Conservation (phyloP, 2,888 invertebrate genomes). For the Blomia tropicalis region DNA sequence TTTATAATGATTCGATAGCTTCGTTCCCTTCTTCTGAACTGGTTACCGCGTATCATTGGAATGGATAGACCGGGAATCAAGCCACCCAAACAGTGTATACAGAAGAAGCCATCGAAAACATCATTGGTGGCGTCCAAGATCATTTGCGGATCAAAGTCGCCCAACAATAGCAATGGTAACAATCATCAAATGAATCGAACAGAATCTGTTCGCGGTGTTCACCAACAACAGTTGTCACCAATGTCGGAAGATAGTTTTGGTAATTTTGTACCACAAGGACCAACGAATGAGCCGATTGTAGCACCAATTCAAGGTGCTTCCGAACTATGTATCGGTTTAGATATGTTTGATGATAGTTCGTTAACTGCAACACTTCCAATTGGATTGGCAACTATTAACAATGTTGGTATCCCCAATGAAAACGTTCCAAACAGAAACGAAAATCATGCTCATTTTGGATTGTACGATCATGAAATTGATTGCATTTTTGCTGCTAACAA, state of each 20-base stretch:
- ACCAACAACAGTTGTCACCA: neutral
- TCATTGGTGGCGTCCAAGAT: neutral
- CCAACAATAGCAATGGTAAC: too few species aligned
- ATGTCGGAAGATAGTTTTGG: neutral
- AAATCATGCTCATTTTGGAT: neutral
- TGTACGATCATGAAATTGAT: neutral
- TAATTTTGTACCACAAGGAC: neutral
- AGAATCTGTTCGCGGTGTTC: neutral
- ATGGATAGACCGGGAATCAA: constrained; percentile 91
- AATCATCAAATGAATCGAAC: neutral
- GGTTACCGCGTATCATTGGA: constrained; percentile 89
- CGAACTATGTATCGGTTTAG: neutral
- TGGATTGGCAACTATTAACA: neutral
- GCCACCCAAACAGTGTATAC: constrained; percentile 48
- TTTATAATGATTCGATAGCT: constrained; percentile 46
- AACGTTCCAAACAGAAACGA: too few species aligned
- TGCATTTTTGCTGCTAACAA: neutral
- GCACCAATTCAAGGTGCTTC: too few species aligned
- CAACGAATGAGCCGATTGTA: neutral
- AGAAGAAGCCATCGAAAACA: neutral
- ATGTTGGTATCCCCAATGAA: too few species aligned
- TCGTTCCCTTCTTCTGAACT: constrained; percentile 81
- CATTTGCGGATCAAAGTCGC: neutral
- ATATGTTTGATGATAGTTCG: neutral
- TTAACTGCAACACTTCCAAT: neutral